Conservation (phyloP, 2,113 vertebrate genomes). For the Scopus umbretta region DNA sequence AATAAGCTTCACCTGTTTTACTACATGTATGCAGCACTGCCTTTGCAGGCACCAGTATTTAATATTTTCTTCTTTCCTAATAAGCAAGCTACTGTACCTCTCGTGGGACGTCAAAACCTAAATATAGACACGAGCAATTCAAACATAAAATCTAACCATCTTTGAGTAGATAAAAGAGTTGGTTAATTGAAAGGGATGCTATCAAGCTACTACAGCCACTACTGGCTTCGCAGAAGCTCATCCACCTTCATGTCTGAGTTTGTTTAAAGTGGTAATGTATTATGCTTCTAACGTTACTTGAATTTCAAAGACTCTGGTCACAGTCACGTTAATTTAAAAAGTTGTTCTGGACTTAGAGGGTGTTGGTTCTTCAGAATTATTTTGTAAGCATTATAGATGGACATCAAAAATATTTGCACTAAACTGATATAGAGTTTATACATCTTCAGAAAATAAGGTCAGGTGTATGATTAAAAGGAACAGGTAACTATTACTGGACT, state of each 20-base stretch:
- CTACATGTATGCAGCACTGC: background rate
- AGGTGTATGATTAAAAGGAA: background rate
- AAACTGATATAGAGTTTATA: background rate
- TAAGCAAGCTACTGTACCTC: background rate
- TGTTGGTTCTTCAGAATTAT: background rate
- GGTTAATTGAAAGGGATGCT: background rate
- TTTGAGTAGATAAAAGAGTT: background rate
- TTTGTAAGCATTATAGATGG: background rate
- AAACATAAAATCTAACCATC: background rate
- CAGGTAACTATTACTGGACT: background rate
- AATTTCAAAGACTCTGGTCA: background rate
- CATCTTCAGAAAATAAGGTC: background rate
- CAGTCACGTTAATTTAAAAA: background rate
- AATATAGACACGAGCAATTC: background rate
- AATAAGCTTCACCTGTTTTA: background rate
- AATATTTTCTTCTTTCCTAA: background rate
- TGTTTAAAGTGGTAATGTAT: background rate
- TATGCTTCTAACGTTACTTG: background rate
- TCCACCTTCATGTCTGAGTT: background rate
- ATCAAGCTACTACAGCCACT: background rate
- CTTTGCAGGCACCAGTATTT: background rate
- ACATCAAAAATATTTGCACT: background rate
- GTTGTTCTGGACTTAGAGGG: background rate
- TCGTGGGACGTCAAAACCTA: background rate
- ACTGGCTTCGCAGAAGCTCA: background rate